Evolutionary conservation across 2,797 vertebrate species (phyloP), one percentile per base, ranked within the genome.

Genomic region (Gobionotothen gibberifrons): DNA sequence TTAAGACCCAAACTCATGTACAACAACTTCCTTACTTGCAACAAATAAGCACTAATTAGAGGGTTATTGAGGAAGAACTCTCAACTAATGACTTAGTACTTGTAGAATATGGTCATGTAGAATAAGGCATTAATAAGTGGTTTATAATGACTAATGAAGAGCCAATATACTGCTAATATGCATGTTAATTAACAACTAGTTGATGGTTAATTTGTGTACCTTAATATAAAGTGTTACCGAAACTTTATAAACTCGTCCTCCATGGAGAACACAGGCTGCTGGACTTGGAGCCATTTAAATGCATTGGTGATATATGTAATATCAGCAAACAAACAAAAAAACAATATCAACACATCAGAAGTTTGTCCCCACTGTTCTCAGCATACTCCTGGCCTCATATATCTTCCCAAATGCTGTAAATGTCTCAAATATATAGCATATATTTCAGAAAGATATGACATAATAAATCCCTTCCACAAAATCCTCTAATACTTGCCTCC

Each of bases 401-500:
- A 74, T 51, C 52, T 42, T 55, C 64, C 5, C 1, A 29, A 76
- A 71, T 47, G 10, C 12, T 68, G 5, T 60, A 39, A 40, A 55
- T 16, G 32, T 74, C 76, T 68, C 43, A 76, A 62, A 83, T 15
- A 62, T 16, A 11, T 11, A 43, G 4, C 52, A 69, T 71, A 74
- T 53, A 78, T 68, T 77, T 77, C 46, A 74, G 63, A 51, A 49
- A 81, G 69, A 48, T 66, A 58, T 26, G 14, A 72, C 32, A 76
- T 53, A 48, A 67, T 71, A 72, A 79, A 69, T 64, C 40, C 61
- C 52, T 54, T 72, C 51, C 13, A 68, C 57, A 82, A 79, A 80
- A 78, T 82, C 53, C 55, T 76, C 61, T 70, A 62, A 81, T 76
- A 70, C 72, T 74, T 64, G 46, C 79, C 79, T 78, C n/a, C 2